phyloP scores from a whole-genome alignment of 1,140 invertebrate species.

The Listronotus bonariensis region DNA sequence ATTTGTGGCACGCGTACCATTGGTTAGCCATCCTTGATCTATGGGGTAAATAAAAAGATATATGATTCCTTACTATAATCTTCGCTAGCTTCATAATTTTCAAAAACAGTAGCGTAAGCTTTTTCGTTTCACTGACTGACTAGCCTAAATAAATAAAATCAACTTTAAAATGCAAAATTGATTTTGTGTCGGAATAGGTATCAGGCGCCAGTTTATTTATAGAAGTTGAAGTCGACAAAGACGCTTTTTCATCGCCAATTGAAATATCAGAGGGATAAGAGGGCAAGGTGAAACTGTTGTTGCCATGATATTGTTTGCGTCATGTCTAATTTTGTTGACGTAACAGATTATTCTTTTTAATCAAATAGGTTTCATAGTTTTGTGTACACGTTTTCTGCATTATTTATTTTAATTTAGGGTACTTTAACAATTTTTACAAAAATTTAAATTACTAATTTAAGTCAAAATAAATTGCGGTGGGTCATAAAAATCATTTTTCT shows the following conservation, averaged over 20 bases:
- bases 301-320: conserved; percentile 1
- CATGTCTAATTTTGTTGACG: too few species aligned
- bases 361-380: too few species aligned
- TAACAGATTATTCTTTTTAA: too few species aligned
- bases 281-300: conserved; percentile 11
- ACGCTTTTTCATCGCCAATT: conserved; percentile 9
- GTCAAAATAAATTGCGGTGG: too few species aligned
- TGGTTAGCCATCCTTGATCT: too few species aligned
- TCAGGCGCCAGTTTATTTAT: conserved; percentile 28
- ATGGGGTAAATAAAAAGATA: too few species aligned
- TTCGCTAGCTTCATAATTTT: background rate
- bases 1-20: too few species aligned
- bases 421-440: too few species aligned
- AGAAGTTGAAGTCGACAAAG: conserved; percentile 17
- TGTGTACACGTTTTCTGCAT: too few species aligned
- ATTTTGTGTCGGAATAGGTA: conserved; percentile 18
- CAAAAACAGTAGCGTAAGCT: conserved; percentile 17
- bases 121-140: conserved; percentile 19
- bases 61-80: background rate
- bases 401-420: too few species aligned
- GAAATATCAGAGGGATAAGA: conserved; percentile 15
- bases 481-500: too few species aligned
- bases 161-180: conserved; percentile 27
- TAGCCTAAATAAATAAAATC: conserved; percentile 22
- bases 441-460: too few species aligned